phyloP scores from a whole-genome alignment of 2,888 invertebrate species.

The Hybos culiciformis region DNA sequence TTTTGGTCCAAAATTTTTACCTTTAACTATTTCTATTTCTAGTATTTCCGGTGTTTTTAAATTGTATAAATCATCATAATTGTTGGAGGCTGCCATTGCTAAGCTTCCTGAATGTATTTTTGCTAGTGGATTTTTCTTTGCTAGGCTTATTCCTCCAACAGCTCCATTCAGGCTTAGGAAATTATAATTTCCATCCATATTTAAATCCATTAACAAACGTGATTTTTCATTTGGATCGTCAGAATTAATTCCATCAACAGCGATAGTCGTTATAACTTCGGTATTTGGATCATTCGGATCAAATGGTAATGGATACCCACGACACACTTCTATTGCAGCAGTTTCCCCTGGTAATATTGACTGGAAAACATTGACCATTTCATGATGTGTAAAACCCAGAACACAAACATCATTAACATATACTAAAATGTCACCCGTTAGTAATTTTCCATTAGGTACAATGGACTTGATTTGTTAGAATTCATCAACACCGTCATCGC shows the following conservation, averaged over 20 bases:
- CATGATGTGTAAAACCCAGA: slow-evolving; percentile 85
- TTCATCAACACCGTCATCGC: slow-evolving; percentile 68
- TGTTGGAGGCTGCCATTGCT: slow-evolving; percentile 11
- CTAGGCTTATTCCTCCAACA: slow-evolving; percentile 4
- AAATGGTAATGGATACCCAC: slow-evolving; percentile 91
- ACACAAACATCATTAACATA: slow-evolving; percentile 85
- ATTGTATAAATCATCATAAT: slow-evolving; percentile 24
- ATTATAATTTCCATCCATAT: slow-evolving; percentile 44
- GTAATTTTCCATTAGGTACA: slow-evolving; percentile 78
- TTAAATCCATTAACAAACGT: slow-evolving; percentile 29
- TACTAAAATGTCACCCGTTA: slow-evolving; percentile 82
- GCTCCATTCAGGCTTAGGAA: slow-evolving; percentile 34
- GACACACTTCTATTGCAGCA: slow-evolving; percentile 79
- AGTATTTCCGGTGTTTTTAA: slow-evolving; percentile 44
- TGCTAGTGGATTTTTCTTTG: slow-evolving; percentile 17
- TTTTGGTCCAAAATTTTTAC: too few relatives aligned
- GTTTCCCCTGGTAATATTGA: slow-evolving; percentile 78
- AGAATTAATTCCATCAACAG: slow-evolving; percentile 53
- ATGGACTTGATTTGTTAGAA: slow-evolving; percentile 92
- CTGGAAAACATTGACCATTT: slow-evolving; percentile 91
- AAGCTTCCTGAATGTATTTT: slow-evolving; percentile 18
- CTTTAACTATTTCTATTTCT: slow-evolving; percentile 53
- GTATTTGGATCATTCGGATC: slow-evolving; percentile 95
- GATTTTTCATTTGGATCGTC: slow-evolving; percentile 31
- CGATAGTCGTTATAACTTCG: slow-evolving; percentile 87